Conservation (phyloP, 1,140 invertebrate species). For the Diachasmimorpha longicaudata region DNA sequence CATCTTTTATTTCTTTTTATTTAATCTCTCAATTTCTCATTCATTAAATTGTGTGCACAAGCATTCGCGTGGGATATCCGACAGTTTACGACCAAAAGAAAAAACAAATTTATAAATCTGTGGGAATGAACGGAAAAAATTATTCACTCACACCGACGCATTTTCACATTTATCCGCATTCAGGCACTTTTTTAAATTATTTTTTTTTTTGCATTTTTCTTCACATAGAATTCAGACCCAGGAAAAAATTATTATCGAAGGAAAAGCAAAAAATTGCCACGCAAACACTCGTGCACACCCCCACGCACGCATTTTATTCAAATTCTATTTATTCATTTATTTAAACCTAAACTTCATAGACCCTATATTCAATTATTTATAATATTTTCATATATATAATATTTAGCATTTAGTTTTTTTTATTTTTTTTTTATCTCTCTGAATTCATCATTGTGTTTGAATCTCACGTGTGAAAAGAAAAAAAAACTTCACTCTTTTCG, state of each 20-base stretch:
- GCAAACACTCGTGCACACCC: neutral
- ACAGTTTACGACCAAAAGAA: neutral
- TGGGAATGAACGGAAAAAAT: neutral
- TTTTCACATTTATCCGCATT: conserved; percentile 14
- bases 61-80: neutral
- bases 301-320: conserved; percentile 36
- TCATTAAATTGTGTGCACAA: neutral
- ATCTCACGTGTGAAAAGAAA: conserved; percentile 23
- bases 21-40: neutral
- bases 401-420: conserved; percentile 59
- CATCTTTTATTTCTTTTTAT: conserved; percentile 1
- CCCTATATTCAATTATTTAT: conserved; percentile 60
- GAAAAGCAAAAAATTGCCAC: neutral
- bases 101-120: neutral
- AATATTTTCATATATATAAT: conserved; percentile 35
- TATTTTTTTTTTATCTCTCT: conserved; percentile 13
- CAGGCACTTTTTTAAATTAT: conserved; percentile 10
- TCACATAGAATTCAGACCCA: conserved; percentile 11
- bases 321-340: conserved; percentile 38
- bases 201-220: conserved; percentile 1
- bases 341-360: conserved; percentile 61
- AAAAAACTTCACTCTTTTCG: neutral
- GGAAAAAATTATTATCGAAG: neutral
- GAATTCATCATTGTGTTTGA: conserved; percentile 44
- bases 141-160: conserved; percentile 22